Evolutionary conservation across 2,888 invertebrate genomes (phyloP).

Genomic region (Meteorus cinctellus): DNA sequence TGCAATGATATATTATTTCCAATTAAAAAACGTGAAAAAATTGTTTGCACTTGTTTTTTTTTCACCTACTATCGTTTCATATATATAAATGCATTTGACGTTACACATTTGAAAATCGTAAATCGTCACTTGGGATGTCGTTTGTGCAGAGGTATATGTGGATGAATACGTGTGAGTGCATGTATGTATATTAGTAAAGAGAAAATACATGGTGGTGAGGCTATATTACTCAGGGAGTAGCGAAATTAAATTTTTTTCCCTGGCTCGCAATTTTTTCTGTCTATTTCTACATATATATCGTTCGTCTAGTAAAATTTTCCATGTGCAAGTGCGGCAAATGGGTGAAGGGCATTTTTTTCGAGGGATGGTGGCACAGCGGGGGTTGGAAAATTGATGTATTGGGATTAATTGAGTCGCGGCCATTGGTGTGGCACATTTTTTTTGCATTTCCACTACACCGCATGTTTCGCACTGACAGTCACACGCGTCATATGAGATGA

Average conservation of each 20-base stretch:
- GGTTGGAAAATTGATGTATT: conserved; percentile 18
- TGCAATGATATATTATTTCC: background rate
- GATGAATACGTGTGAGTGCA: background rate
- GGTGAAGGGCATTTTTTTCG: background rate
- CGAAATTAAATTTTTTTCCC: conserved; percentile 8
- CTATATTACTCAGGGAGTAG: conserved; percentile 2
- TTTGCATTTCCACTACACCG: background rate
- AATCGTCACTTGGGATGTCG: background rate
- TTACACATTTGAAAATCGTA: conserved; percentile 3
- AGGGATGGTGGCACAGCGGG: background rate
- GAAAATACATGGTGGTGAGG: background rate
- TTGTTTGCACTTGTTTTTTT: background rate
- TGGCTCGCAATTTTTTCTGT: conserved; percentile 6
- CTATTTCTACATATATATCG: background rate
- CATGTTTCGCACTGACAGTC: conserved; percentile 3
- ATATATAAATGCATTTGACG: conserved; percentile 10
- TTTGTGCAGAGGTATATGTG: background rate
- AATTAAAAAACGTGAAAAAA: background rate
- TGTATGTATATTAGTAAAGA: background rate
- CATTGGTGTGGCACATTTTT: background rate
- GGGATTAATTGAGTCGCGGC: conserved; percentile 24
- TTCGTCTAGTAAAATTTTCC: background rate
- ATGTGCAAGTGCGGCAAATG: conserved; percentile 15
- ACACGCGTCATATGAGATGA: conserved; percentile 9
- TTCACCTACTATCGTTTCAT: background rate